Evolutionary conservation across 2,888 invertebrate species (phyloP), one percentile per base, ranked within the genome.

Genomic region (Rhorus exstirpatorius): DNA sequence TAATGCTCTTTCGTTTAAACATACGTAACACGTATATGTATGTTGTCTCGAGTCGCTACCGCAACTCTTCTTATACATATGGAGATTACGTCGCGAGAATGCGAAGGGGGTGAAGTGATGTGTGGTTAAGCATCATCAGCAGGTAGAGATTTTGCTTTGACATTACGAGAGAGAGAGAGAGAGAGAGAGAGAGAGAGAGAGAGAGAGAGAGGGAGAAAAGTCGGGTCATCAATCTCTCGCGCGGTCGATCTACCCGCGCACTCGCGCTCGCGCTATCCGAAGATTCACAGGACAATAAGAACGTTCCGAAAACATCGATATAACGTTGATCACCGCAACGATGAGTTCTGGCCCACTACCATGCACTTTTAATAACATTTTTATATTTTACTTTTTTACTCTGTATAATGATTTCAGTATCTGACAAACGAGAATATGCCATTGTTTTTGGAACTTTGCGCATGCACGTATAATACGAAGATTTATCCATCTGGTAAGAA

Each of bases 211-310:
- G n/a, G n/a, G n/a, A 17, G 0, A 49, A 6, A 49, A 14, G n/a
- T 49, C 14, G n/a, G n/a, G 14, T 49, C 49, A 49, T 49, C 49
- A 14, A 49, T 49, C 49, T 49, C 49, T 49, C n/a, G n/a, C 44
- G n/a, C 49, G 49, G 24, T 77, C 77, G 61, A 70, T 60, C 61
- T 44, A 51, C 68, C 60, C 8, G n/a, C 61, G 44, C 17, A n/a
- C 75, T 26, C 6, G 1, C 12, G 4, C 51, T 8, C n/a, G 49
- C 38, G 12, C 8, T 17, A 10, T 38, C 51, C 60, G 31, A 31
- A 31, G 6, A 31, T 31, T 31, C 31, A 31, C 31, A n/a, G n/a
- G n/a, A n/a, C n/a, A n/a, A n/a, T n/a, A n/a, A n/a, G n/a, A n/a
- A n/a, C n/a, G n/a, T n/a, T n/a, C n/a, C n/a, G n/a, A n/a, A n/a